Conservation (phyloP, 2,113 vertebrate species). For the Chloropsis cyanopogon region DNA sequence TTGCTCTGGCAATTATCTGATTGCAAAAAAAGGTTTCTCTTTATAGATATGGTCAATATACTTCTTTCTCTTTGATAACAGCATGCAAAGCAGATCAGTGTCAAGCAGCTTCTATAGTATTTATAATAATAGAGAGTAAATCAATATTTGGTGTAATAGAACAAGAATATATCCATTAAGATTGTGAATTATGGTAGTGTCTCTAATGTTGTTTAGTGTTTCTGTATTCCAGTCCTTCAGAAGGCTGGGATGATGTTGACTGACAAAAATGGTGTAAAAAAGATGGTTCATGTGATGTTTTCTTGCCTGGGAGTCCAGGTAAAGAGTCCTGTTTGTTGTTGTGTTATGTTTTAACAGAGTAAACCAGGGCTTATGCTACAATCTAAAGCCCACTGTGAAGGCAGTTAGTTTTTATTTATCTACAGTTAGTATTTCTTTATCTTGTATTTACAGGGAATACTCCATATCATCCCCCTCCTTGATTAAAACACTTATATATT, state of each 20-base stretch:
- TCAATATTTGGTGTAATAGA: not conserved
- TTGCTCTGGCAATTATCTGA: not conserved
- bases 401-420: not conserved
- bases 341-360: not conserved
- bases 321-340: not conserved
- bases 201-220: not conserved
- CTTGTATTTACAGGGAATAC: not conserved
- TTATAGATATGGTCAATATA: not conserved
- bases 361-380: not conserved
- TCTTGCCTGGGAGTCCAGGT: not conserved
- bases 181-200: not conserved
- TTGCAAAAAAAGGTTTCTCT: not conserved
- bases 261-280: not conserved
- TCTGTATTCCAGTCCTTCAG: not conserved
- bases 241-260: not conserved
- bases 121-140: not conserved
- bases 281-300: not conserved
- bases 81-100: not conserved
- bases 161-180: not conserved
- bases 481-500: not conserved
- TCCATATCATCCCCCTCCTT: not conserved
- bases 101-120: not conserved
- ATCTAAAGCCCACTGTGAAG: not conserved
- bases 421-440: not conserved
- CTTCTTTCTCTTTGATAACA: conserved; percentile 2